Evolutionary conservation across 2,113 vertebrate genomes (phyloP).

Genomic region (Halichoerus grypus): DNA sequence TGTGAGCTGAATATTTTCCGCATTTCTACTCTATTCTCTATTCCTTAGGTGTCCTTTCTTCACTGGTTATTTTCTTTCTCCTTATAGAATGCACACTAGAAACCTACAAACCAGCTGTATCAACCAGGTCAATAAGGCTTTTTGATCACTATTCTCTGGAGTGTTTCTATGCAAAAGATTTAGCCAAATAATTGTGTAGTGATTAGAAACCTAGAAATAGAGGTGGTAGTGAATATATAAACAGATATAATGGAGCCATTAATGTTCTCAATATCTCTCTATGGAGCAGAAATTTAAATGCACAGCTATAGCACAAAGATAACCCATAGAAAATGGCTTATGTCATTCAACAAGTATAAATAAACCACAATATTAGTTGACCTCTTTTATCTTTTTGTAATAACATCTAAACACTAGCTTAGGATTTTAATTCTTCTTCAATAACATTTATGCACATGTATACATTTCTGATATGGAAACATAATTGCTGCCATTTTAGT

Average conservation of each 20-base stretch:
- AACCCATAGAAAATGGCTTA: neutral
- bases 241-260: neutral
- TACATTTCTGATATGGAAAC: neutral
- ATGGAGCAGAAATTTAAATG: neutral
- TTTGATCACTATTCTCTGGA: neutral
- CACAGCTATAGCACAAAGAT: neutral
- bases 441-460: neutral
- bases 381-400: neutral
- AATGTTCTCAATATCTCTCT: neutral
- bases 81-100: neutral
- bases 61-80: neutral
- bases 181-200: neutral
- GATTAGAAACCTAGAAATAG: neutral
- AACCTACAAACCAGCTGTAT: neutral
- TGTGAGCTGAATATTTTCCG: constrained; percentile 34
- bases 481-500: neutral
- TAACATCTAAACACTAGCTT: neutral
- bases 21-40: neutral
- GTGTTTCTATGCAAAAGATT: neutral
- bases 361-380: neutral
- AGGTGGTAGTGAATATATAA: neutral
- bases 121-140: neutral
- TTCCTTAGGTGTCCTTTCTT: neutral
- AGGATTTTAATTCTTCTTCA: neutral
- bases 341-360: neutral